Evolutionary conservation across 2,797 vertebrate genomes (phyloP), one percentile per base, ranked within the genome.

Genomic region (Falco berigora): DNA sequence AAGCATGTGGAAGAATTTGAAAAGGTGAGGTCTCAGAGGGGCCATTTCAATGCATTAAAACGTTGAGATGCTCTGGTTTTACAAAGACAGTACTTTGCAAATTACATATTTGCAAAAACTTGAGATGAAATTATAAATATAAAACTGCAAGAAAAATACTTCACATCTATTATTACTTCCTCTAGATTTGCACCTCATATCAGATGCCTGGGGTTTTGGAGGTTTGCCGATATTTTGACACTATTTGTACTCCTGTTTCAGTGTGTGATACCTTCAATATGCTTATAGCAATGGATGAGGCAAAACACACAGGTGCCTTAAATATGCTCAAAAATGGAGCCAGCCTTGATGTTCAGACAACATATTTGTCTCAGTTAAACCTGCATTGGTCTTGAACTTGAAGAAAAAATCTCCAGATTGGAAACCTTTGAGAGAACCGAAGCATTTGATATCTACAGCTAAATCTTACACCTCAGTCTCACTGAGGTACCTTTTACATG

Each of bases 21-120:
- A 87, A 82, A 90, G 75, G 95, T 92, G 94, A 95, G 90, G 69
- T 92, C 96, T 95, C 92, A 53, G 66, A 93, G 93, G 94, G 75
- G 50, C 79, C 38, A 50, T 89, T 75, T 32, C 62, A 11, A 32
- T 46, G 80, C 72, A 81, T 95, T 92, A 94, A 92, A 89, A 76
- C 38, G 44, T 96, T 86, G 91, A 80, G 82, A 77, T 2, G 2
- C n/a, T 92, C 82, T 86, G 86, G 87, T 93, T 94, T 92, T 71
- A 87, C 28, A 75, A 66, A 82, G 94, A 71, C 2, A 0, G 55
- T 56, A 46, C 88, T 81, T 52, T 0, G 1, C 72, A 61, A 89
- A 95, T 91, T 76, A 71, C 20, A 1, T 28, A 78, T 92, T 85
- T 93, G 86, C 68, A 73, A 87, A 91, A 91, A 76, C 44, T 53